Conservation (phyloP, 1,140 invertebrate species). For the Zelostemma sp. region DNA sequence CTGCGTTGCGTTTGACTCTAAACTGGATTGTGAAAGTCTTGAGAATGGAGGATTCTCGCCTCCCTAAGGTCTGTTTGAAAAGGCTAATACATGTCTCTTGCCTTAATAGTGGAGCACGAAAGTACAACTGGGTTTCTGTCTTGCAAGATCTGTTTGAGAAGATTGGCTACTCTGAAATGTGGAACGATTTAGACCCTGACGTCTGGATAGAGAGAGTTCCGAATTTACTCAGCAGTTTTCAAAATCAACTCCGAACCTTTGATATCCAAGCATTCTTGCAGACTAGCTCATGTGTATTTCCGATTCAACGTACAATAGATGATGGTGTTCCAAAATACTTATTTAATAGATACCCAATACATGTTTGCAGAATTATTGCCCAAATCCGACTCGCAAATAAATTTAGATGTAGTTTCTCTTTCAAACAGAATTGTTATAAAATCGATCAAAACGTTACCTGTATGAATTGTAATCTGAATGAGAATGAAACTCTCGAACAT, state of each 20-base stretch:
- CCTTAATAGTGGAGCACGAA: background rate
- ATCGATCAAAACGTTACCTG: background rate
- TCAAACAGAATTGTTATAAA: background rate
- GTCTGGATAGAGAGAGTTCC: too few relatives aligned
- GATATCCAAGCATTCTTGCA: too few relatives aligned
- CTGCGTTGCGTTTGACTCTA: background rate
- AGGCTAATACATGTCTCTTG: background rate
- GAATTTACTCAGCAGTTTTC: too few relatives aligned
- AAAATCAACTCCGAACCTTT: too few relatives aligned
- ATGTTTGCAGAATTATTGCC: too few relatives aligned
- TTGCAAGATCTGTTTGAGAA: background rate
- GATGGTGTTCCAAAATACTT: too few relatives aligned
- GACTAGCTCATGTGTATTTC: too few relatives aligned
- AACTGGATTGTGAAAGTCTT: slow-evolving; percentile 7
- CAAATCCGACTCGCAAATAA: slow-evolving; percentile 3
- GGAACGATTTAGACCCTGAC: too few relatives aligned
- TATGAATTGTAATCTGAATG: background rate
- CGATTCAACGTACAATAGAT: too few relatives aligned
- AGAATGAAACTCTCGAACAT: slow-evolving; percentile 1
- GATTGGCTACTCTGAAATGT: background rate
- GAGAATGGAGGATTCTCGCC: slow-evolving; percentile 2
- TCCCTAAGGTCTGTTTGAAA: slow-evolving; percentile 12
- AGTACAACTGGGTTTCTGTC: slow-evolving; percentile 2
- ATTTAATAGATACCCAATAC: too few relatives aligned
- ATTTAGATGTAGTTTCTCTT: background rate